Evolutionary conservation across 2,113 vertebrate genomes (phyloP), one percentile per base, ranked within the genome.

Genomic region (Numida meleagris): DNA sequence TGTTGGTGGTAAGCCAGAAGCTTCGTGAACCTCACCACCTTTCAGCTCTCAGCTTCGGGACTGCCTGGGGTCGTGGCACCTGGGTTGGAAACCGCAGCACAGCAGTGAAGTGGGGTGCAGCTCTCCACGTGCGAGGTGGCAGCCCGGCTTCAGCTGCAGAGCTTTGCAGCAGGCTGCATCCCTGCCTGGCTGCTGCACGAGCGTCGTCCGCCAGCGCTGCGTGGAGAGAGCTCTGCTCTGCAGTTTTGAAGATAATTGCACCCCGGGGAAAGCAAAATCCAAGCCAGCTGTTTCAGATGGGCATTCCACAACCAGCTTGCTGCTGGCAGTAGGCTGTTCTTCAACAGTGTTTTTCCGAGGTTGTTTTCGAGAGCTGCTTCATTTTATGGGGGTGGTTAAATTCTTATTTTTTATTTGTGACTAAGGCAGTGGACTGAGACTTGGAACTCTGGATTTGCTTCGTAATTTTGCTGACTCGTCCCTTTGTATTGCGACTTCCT

Each of bases 231-330:
- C 45, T 75, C 74, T 84, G 51, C 82, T 72, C 76, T 2, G 12
- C 58, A 53, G 16, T 78, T 89, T 61, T 12, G 67, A 29, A 53
- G 77, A 45, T 96, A 97, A 95, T 96, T 95, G 93, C 63, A 86
- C 91, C 86, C 91, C 51, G 46, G 95, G 88, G 95, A 95, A 61
- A 68, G 55, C 33, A 55, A 27, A 79, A 67, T 25, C 76, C 43
- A 66, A 88, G 55, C 12, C 65, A 71, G 85, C 61, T 88, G 21
- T 72, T 88, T 82, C 31, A 34, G 63, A 59, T 10, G 34, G 71
- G 24, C 63, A 48, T 57, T 46, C 84, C 88, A 25, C 82, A 18
- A 43, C 38, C 71, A 53, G 9, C 68, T 63, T 16, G 6, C 63
- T 91, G 53, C 65, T 74, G 61, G 59, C 77, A 43, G 62, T 11